Base-by-base conservation (phyloP, 2,888 invertebrate genomes). In the Ophion costatus region DNA sequence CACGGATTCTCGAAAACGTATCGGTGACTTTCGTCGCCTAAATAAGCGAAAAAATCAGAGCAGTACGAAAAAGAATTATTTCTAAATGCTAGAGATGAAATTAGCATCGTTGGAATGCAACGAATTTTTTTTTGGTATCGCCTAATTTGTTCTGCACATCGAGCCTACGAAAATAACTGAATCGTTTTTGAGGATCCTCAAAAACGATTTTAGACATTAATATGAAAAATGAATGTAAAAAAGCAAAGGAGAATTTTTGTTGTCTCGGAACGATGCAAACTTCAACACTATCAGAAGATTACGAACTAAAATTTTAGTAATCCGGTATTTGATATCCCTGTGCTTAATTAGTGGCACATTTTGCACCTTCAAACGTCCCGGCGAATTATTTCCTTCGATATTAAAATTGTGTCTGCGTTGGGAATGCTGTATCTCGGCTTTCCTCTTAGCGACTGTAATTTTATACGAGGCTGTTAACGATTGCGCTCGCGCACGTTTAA, bases 391-490 rank as follows among this genome's bases (percentile, higher is more conserved):
- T 51, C 51, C 38, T 51, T 71, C 57, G 56, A 56, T 33, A 71
- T 59, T 67, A 77, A 67, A 77, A 51, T 77, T 24, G 51, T 33
- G 20, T 3, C 33, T 7, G 64, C 14, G 29, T 56, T 64, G 20
- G 29, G 38, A 45, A 78, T 56, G n/a, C 14, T 17, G 14, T 64
- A 66, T 42, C 22, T 56, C 29, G 59, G 42, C 67, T 66, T 77
- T 17, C 59, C 17, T 73, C 67, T 66, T 38, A 38, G 67, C 63
- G 67, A 67, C 77, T 59, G 45, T 63, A 69, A 82, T 78, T 82
- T 78, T 74, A 82, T 82, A 66, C 61, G 76, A 57, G 67, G 24
- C 74, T 63, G 78, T 82, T 74, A 82, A 74, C 66, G 78, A 61
- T 61, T 78, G 59, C 73, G 22, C 63, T 66, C 38, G 51, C 59